Percentiles rank a stretch among this genome's conserved stretches.
These are phyloP conservation scores for Xestia xanthographa DNA, from an alignment of 2,888 invertebrate species.

Conservation along the genomic window DNA sequence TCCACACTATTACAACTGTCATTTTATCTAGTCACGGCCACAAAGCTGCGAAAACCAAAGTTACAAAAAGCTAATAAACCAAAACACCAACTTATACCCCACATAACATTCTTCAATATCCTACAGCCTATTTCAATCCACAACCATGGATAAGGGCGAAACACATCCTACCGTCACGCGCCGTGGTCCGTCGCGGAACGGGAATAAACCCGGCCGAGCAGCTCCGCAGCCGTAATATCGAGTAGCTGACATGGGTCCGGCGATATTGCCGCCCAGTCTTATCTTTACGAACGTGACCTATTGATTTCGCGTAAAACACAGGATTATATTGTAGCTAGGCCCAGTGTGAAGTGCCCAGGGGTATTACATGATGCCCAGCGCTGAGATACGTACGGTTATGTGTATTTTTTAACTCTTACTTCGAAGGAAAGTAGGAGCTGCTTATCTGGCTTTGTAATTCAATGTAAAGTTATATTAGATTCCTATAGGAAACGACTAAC, in stretches of 20 bases:
- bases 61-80: conserved; percentile 30
- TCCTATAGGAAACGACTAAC: background rate
- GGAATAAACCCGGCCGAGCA: conserved; percentile 47
- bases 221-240: conserved; percentile 54
- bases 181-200: conserved; percentile 23
- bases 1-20: background rate
- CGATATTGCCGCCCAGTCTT: conserved; percentile 72
- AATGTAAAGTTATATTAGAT: background rate
- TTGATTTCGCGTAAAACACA: conserved; percentile 72
- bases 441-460: conserved; percentile 33
- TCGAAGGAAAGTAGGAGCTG: background rate
- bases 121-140: conserved; percentile 21
- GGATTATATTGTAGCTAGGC: conserved; percentile 64
- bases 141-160: conserved; percentile 12
- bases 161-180: conserved; percentile 30
- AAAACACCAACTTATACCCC: conserved; percentile 3
- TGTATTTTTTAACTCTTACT: conserved; percentile 52
- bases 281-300: conserved; percentile 75
- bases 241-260: conserved; percentile 78
- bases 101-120: conserved; percentile 30
- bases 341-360: conserved; percentile 61
- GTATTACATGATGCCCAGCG: conserved; percentile 51
- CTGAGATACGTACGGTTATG: conserved; percentile 55
- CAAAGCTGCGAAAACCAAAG: background rate
- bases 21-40: background rate